These are phyloP conservation scores for Chiloscyllium punctatum DNA, from an alignment of 2,797 vertebrate genomes.

Conservation along the genomic window DNA sequence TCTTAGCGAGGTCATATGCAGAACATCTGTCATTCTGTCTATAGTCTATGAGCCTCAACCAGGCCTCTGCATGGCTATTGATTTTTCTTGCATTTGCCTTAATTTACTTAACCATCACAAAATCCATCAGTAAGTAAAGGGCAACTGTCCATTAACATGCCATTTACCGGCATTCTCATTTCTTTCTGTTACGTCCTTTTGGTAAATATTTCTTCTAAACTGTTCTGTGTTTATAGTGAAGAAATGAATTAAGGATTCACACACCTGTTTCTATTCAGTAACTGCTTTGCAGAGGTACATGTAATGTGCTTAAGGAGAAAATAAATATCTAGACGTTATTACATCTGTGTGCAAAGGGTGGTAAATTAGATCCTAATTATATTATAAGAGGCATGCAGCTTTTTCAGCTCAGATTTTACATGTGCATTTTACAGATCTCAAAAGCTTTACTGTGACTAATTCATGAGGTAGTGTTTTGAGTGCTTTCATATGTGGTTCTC, in stretches of 20 bases:
- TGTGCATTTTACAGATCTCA: constrained; percentile 70
- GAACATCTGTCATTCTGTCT: constrained; percentile 81
- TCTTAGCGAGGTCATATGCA: constrained; percentile 76
- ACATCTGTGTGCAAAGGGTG: constrained; percentile 81
- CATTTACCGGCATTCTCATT: constrained; percentile 59
- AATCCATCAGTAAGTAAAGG: constrained; percentile 77
- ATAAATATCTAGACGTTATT: constrained; percentile 73
- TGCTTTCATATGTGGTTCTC: constrained; percentile 75
- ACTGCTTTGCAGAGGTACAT: constrained; percentile 66
- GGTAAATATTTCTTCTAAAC: constrained; percentile 64
- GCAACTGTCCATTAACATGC: constrained; percentile 75
- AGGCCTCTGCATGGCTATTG: constrained; percentile 73
- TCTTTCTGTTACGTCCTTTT: constrained; percentile 42
- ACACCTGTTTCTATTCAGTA: constrained; percentile 92
- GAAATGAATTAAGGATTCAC: constrained; percentile 80
- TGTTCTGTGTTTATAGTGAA: constrained; percentile 63
- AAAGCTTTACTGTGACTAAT: constrained; percentile 82
- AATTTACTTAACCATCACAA: constrained; percentile 77
- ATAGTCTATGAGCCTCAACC: constrained; percentile 76
- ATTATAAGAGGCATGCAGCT: constrained; percentile 70
- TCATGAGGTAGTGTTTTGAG: constrained; percentile 88
- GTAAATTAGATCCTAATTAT: constrained; percentile 96
- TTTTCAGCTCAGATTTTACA: constrained; percentile 84
- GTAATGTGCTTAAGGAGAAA: constrained; percentile 69
- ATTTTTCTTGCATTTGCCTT: constrained; percentile 76